Evolutionary conservation across 2,797 vertebrate genomes (phyloP).

Genomic region (Onychomys leucogaster): DNA sequence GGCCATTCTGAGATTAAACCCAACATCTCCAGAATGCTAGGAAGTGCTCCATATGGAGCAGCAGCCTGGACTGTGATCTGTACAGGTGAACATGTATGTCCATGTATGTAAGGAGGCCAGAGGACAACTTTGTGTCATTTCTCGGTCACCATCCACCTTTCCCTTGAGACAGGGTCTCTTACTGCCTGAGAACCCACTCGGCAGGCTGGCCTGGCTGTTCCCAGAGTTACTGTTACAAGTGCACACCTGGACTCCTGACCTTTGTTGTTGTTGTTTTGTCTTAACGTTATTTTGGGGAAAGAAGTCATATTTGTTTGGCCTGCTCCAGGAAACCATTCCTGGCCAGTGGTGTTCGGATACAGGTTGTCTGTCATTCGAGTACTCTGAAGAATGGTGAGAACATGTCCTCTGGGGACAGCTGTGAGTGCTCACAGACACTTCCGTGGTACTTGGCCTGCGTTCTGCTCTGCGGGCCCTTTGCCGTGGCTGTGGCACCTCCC

Average conservation of each 20-base stretch:
- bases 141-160: background rate
- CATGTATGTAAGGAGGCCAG: background rate
- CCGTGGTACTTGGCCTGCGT: accelerated
- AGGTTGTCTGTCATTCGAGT: background rate
- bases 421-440: accelerated
- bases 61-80: background rate
- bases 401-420: background rate
- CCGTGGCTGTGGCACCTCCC: background rate
- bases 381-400: background rate
- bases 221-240: background rate
- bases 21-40: background rate
- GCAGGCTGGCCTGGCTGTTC: background rate
- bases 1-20: background rate
- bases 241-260: background rate
- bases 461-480: background rate
- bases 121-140: background rate
- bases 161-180: background rate
- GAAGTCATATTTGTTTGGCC: background rate
- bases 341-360: background rate
- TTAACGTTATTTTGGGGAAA: background rate
- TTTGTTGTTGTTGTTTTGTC: background rate
- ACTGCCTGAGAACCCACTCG: background rate
- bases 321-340: background rate
- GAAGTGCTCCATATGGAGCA: background rate
- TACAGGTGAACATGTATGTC: background rate